Base-by-base conservation (phyloP, 2,113 vertebrate species). In the Corapipo altera region DNA sequence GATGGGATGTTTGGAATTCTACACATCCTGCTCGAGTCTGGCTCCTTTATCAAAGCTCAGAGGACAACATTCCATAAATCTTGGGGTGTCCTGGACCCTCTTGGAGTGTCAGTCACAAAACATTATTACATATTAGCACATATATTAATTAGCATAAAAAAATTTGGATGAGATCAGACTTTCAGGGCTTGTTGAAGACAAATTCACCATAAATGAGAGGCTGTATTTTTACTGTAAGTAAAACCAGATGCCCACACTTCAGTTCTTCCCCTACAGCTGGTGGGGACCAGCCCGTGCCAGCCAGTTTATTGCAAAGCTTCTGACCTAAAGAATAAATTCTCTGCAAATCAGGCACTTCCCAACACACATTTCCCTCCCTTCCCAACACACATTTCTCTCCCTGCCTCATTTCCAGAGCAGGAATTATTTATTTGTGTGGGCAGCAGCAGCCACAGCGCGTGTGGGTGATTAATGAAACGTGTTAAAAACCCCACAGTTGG, bases 1-100 rank as follows among this genome's bases (percentile, higher is more conserved):
- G 2, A 21, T 1, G 19, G 27, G 35, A 12, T 2, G 1, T 15
- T 26, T 11, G 39, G 37, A 61, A 59, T 6, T 1, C 4, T 12
- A 5, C 4, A 22, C 6, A 41, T 32, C 16, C 15, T 21, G 44
- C 49, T 44, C 2, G 1, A 20, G 28, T 8, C 39, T 37, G 49
- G 44, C 30, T n/a, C 51, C 32, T 27, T 43, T 2, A 14, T 41
- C 35, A n/a, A 33, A 35, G 37, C 71, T 51, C 46, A 24, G 59
- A 61, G 48, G 33, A 35, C 19, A 12, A 15, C 2, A 24, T n/a
- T 19, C 32, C 54, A 9, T 0, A 7, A 84, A 15, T 10, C 22
- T 37, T 8, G 19, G 6, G 12, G 27, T 4, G 57, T 27, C 44
- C 64, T 37, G 28, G 15, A 46, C 33, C 24, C 24, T 55, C 39